Base-by-base conservation (phyloP, 2,888 invertebrate species). In the Agrotis ipsilon region DNA sequence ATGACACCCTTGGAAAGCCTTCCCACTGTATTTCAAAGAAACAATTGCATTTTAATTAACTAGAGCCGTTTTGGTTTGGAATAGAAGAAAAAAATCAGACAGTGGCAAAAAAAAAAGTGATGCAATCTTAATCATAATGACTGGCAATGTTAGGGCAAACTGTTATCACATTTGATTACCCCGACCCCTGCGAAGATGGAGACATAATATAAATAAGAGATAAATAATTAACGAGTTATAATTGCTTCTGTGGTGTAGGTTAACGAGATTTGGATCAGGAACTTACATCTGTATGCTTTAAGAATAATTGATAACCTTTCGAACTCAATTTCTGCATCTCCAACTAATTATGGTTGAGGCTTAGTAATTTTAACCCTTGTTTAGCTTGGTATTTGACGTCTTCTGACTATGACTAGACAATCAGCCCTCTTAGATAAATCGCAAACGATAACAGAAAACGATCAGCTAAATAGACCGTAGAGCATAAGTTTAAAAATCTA, bases 111-210 rank as follows among this genome's bases (percentile, higher is more conserved):
- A 39, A 39, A 39, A 39, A 39, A 39, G 39, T 39, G 39, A 39
- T 39, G 39, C 11, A 39, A 39, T 39, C 2, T 39, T 39, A 39
- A 39, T 39, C 39, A 39, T 39, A 39, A 39, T 39, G 39, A 39
- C 39, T 11, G 1, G 39, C 1, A 39, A 11, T 39, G 39, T 9
- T n/a, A 21, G 2, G 3, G 45, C n/a, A 16, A 32, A 52, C 14
- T n/a, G 32, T 62, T 70, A 70, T 72, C 70, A 9, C 18, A 18
- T 5, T 46, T 18, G 43, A 55, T 73, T 63, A 48, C 54, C 46
- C 3, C 54, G 65, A 65, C 55, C 75, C 71, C 45, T 65, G 65
- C 71, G 55, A 65, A 72, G 75, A 32, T 64, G 18, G 48, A 48
- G 24, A 43, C 16, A 45, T 52, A 5, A 45, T 52, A 5, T 32